Conservation (phyloP, 2,888 invertebrate species). For the Scaeva pyrastri region DNA sequence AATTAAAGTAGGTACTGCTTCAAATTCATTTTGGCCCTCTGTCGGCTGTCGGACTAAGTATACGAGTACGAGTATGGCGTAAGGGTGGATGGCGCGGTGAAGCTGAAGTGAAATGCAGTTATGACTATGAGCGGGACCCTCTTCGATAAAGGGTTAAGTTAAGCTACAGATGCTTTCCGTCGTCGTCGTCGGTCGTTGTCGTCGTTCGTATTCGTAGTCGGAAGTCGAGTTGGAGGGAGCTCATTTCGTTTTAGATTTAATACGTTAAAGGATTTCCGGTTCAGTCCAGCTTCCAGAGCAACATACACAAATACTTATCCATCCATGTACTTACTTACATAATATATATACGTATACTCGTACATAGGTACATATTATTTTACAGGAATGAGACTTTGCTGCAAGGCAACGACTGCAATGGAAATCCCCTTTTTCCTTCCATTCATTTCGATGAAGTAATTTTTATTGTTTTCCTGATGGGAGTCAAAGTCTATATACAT, state of each 20-base stretch:
- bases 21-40: conserved; percentile 34
- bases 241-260: conserved; percentile 71
- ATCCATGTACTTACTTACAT: neutral
- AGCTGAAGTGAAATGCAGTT: conserved; percentile 53
- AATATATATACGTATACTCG: too few relatives aligned
- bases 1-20: conserved; percentile 57
- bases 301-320: conserved; percentile 12
- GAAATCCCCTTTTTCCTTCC: conserved; percentile 55
- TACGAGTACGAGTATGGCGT: neutral
- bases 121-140: conserved; percentile 24
- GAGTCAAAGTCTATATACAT: conserved; percentile 59
- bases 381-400: conserved; percentile 16
- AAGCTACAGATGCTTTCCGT: conserved; percentile 46
- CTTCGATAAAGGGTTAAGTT: conserved; percentile 32
- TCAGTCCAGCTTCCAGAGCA: conserved; percentile 27
- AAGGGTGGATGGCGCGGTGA: neutral
- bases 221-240: conserved; percentile 48
- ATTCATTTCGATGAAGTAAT: conserved; percentile 68
- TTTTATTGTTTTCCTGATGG: conserved; percentile 73
- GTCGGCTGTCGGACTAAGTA: conserved; percentile 14
- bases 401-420: conserved; percentile 59
- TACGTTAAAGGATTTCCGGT: conserved; percentile 67
- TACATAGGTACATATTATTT: neutral
- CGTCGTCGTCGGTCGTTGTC: neutral
- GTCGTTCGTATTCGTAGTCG: conserved; percentile 12